Percentiles rank a stretch among this genome's conserved stretches.
These are phyloP conservation scores for Drosophila cognata DNA, from an alignment of 2,888 invertebrate species.

Conservation along the genomic window DNA sequence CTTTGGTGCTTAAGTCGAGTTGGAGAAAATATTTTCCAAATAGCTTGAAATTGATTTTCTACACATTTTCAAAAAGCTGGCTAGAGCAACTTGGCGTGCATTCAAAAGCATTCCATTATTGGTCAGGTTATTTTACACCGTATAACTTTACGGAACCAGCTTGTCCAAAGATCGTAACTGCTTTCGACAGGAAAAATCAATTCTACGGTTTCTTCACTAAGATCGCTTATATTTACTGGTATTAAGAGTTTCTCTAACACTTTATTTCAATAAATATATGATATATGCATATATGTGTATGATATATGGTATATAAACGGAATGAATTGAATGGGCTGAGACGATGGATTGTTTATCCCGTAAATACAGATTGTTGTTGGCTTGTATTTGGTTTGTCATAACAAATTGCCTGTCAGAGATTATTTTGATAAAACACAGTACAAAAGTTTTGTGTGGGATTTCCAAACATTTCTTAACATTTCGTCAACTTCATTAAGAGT, in stretches of 20 bases:
- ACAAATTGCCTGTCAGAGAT: slow-evolving; percentile 7
- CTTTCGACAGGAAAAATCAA: background rate
- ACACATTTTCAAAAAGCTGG: background rate
- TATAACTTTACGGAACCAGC: background rate
- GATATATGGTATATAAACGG: background rate
- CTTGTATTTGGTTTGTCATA: background rate
- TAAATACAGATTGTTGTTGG: slow-evolving; percentile 4
- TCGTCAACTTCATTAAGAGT: slow-evolving; percentile 15
- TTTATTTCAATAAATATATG: background rate
- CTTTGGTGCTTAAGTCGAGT: slow-evolving; percentile 17
- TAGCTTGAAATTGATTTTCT: background rate
- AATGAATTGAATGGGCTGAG: background rate
- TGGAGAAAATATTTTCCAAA: slow-evolving; percentile 32
- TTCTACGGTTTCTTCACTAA: background rate
- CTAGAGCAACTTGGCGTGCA: background rate
- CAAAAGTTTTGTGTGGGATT: background rate
- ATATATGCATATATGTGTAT: background rate
- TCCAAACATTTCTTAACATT: background rate
- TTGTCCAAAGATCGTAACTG: background rate
- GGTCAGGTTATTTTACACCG: background rate
- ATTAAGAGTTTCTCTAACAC: background rate
- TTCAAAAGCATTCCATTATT: background rate
- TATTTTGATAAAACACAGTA: background rate
- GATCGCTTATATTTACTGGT: background rate
- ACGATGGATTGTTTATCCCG: background rate